These are phyloP conservation scores for Nomada fabriciana DNA, from an alignment of 2,888 invertebrate species.

Conservation along the genomic window DNA sequence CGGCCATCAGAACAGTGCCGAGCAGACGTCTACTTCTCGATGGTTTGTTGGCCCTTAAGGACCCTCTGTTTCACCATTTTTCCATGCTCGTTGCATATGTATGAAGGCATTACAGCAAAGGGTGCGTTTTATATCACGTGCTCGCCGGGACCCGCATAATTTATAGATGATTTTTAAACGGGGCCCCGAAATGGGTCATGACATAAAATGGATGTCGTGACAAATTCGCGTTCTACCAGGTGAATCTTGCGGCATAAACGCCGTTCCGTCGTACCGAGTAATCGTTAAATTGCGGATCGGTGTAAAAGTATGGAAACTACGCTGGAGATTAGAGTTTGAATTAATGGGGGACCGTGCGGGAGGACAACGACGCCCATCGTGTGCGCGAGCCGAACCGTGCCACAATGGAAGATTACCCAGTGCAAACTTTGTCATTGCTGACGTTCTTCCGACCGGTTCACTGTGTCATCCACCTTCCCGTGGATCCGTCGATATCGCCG, in stretches of 20 bases:
- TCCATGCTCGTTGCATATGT: conserved; percentile 54
- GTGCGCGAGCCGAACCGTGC: conserved; percentile 68
- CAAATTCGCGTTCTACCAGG: conserved; percentile 43
- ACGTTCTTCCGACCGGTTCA: conserved; percentile 26
- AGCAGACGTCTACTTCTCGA: conserved; percentile 40
- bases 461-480: conserved; percentile 27
- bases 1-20: conserved; percentile 1
- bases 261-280: conserved; percentile 15
- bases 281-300: conserved; percentile 56
- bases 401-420: conserved; percentile 42
- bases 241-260: conserved; percentile 16
- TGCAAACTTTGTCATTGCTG: conserved; percentile 58
- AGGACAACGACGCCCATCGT: conserved; percentile 52
- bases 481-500: conserved; percentile 31
- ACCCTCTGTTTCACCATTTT: conserved; percentile 47
- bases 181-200: conserved; percentile 23
- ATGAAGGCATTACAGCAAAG: conserved; percentile 49
- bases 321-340: conserved; percentile 58
- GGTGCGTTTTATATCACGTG: conserved; percentile 49
- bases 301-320: conserved; percentile 67
- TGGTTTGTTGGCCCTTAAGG: conserved; percentile 39
- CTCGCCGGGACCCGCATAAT: conserved; percentile 47
- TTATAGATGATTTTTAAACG: conserved; percentile 55
- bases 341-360: conserved; percentile 50
- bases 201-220: conserved; percentile 39